A percentile compares a stretch with the other conserved stretches of the same genome.
Conservation (phyloP, 2,113 vertebrate species). For the Nothocercus julius region DNA sequence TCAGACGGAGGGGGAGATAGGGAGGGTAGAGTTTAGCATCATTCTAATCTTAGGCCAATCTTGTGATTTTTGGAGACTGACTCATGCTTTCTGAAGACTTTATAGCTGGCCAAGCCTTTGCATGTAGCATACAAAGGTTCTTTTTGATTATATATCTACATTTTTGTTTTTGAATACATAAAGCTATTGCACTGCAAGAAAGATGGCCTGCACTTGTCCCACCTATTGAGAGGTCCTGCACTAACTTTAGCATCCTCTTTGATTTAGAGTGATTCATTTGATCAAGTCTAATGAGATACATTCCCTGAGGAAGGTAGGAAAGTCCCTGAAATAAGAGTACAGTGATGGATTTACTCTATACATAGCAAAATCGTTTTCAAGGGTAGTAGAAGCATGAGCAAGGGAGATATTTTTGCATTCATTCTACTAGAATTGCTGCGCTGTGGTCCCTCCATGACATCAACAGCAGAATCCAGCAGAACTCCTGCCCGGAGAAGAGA, state of each 20-base stretch:
- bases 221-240: background rate
- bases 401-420: background rate
- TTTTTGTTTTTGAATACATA: background rate
- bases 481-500: background rate
- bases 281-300: background rate
- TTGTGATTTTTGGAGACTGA: background rate
- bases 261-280: background rate
- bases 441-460: background rate
- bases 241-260: background rate
- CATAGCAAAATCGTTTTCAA: background rate
- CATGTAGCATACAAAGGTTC: background rate
- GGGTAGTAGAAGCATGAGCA: background rate
- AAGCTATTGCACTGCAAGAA: background rate
- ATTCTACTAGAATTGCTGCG: background rate
- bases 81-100: background rate
- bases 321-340: background rate
- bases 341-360: background rate
- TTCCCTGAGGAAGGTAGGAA: background rate
- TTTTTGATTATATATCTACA: background rate
- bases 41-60: background rate
- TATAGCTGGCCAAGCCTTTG: background rate
- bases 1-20: background rate
- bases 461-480: background rate
- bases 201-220: background rate
- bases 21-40: background rate